Base-by-base conservation (phyloP, 2,888 invertebrate genomes). In the Xanthorhoe spadicearia region DNA sequence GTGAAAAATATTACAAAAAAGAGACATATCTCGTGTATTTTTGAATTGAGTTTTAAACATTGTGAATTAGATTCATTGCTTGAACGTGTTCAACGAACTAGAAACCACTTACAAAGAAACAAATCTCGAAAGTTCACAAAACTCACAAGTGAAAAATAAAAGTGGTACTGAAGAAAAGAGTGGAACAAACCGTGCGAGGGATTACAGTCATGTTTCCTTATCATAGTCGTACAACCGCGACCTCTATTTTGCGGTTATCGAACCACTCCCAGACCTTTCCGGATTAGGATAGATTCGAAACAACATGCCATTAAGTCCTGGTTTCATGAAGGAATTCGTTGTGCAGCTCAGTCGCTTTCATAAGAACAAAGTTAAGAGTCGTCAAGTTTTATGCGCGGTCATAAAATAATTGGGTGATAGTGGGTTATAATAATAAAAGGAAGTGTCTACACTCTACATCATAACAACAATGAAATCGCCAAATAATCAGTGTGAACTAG, bases 161-260 rank as follows among this genome's bases (percentile, higher is more conserved):
- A 62, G 50, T 50, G 48, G 32, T 53, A 56, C 32, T 6, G 43
- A 62, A 62, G 48, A 50, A 62, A 51, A 55, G 32, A 35, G 48
- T 51, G 48, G 52, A 23, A 55, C 46, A 53, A 64, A 53, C 58
- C 64, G 58, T 58, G 58, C 58, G 48, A 53, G 58, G 54, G 55
- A 54, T 58, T 61, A 70, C 62, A 61, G 51, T 61, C 59, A 61
- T 57, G 65, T 69, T 62, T 66, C 60, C 66, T 73, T 74, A 74
- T 72, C 72, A 64, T 66, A 51, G 65, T 64, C 61, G 64, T 58
- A 67, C 68, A 74, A 72, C 68, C 70, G 65, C 68, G 68, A 64
- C 80, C 79, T 81, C 83, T 83, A 84, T 85, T 86, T 88, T 90
- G 87, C 88, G 89, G 89, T 88, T 88, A 91, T 89, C 88, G 89